A percentile compares a stretch with the other conserved stretches of the same genome.
Conservation (phyloP, 2,888 invertebrate species). For the Drosophila siamana region DNA sequence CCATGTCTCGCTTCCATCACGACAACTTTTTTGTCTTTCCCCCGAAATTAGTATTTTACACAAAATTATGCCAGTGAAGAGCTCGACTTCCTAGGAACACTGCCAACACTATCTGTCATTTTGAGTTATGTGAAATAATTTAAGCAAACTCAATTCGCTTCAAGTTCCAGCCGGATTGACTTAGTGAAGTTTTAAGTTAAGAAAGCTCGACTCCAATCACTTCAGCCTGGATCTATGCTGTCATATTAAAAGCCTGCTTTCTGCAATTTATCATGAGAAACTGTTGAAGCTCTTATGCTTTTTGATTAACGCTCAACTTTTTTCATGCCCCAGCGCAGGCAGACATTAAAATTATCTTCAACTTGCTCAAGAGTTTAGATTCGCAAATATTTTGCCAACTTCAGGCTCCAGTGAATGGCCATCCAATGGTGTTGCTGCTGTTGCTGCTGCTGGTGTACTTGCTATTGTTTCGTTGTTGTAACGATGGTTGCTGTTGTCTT, state of each 20-base stretch:
- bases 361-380: slow-evolving; percentile 25
- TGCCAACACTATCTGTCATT: background rate
- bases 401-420: slow-evolving; percentile 23
- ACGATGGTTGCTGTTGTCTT: background rate
- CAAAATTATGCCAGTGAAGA: background rate
- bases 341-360: slow-evolving; percentile 21
- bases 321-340: background rate
- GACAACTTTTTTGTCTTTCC: background rate
- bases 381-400: slow-evolving; percentile 53
- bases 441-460: slow-evolving; percentile 7
- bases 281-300: slow-evolving; percentile 10
- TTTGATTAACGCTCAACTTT: slow-evolving; percentile 27
- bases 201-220: background rate
- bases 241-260: background rate
- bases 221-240: background rate
- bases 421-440: slow-evolving; percentile 1
- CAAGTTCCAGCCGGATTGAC: background rate
- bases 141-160: slow-evolving; percentile 10
- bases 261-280: background rate
- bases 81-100: background rate
- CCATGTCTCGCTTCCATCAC: background rate
- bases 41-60: slow-evolving; percentile 1
- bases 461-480: slow-evolving; percentile 1
- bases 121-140: slow-evolving; percentile 5
- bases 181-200: slow-evolving; percentile 10